A percentile compares a stretch with the other conserved stretches of the same genome.
phyloP scores from a whole-genome alignment of 2,888 invertebrate species.

The Venusia cambrica region DNA sequence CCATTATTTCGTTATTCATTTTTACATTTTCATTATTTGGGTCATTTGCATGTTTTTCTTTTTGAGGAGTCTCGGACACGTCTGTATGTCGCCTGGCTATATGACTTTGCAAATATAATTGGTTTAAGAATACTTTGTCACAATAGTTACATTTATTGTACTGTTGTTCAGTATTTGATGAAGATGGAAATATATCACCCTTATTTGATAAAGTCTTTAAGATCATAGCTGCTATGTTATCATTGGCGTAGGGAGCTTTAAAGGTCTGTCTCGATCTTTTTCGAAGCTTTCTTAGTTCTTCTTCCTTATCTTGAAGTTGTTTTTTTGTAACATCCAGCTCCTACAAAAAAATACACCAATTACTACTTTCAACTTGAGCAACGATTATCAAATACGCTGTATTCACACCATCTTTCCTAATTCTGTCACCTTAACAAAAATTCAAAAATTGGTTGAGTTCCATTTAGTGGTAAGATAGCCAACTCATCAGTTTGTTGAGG shows the following conservation, averaged over 20 bases:
- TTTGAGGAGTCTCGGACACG: constrained; percentile 51
- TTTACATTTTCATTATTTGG: constrained; percentile 80
- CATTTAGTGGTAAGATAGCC: no score
- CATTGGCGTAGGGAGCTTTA: constrained; percentile 61
- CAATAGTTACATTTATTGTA: constrained; percentile 83
- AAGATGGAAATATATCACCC: constrained; percentile 53
- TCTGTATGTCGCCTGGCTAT: constrained; percentile 80
- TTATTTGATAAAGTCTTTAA: constrained; percentile 64
- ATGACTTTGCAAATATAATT: constrained; percentile 83
- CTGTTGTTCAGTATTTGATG: constrained; percentile 54
- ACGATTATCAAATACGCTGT: no score
- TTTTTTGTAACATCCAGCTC: constrained; percentile 78
- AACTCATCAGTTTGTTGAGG: no score
- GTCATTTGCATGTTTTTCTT: constrained; percentile 38
- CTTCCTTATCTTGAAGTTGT: constrained; percentile 67
- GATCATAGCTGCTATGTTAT: constrained; percentile 72
- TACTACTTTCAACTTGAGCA: no score
- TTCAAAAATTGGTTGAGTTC: no score
- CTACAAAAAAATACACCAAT: constrained; percentile 39
- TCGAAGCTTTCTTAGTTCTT: constrained; percentile 73
- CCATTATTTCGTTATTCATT: constrained; percentile 69
- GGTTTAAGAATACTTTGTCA: constrained; percentile 84
- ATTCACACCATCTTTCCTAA: no score
- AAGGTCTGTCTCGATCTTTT: constrained; percentile 64
- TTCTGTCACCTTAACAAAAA: no score